phyloP scores from a whole-genome alignment of 2,797 vertebrate species.

The Anolis apletophallus region DNA sequence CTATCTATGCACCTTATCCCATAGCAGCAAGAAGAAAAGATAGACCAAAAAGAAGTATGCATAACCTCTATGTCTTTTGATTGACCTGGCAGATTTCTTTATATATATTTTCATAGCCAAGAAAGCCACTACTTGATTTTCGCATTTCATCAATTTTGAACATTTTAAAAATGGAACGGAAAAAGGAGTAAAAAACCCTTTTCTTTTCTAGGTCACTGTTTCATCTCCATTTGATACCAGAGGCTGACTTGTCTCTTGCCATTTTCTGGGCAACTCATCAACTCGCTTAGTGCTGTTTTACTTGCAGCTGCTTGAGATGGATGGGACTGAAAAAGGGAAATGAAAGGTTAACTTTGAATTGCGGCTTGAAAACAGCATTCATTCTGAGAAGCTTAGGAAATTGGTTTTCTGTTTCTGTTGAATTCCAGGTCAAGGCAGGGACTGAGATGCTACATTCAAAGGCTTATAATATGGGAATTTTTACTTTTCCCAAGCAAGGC shows the following conservation, averaged over 20 bases:
- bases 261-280: constrained; percentile 35
- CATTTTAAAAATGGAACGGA: constrained; percentile 1
- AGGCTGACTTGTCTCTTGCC: constrained; percentile 9
- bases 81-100: background rate
- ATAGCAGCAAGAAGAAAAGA: background rate
- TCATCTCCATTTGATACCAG: constrained; percentile 13
- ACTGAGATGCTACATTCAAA: background rate
- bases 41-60: background rate
- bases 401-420: background rate
- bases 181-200: background rate
- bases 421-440: background rate
- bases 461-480: background rate
- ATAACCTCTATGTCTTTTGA: background rate
- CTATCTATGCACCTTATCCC: background rate
- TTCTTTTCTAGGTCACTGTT: background rate
- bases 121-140: background rate
- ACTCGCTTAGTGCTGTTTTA: constrained; percentile 7
- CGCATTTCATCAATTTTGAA: background rate
- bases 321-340: constrained; percentile 11
- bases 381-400: background rate
- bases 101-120: background rate
- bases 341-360: constrained; percentile 15
- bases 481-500: background rate
- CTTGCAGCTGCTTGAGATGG: constrained; percentile 16
- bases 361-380: background rate